Percentiles rank a stretch among this genome's conserved stretches.
Conservation (phyloP, 2,113 vertebrate species). For the Hypanus sabinus region DNA sequence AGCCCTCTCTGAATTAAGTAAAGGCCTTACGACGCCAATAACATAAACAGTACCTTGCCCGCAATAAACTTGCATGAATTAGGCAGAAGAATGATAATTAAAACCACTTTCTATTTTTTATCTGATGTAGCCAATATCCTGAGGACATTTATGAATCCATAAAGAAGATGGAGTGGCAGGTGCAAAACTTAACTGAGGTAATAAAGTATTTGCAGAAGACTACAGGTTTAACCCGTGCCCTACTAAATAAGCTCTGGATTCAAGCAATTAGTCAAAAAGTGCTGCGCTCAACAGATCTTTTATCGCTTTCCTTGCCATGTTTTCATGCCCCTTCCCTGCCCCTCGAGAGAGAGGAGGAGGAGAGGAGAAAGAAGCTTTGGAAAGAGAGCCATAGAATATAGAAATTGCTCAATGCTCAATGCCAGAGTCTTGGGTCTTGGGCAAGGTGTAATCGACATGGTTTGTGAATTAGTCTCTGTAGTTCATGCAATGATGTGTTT, state of each 20-base stretch:
- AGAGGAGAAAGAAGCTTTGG: neutral
- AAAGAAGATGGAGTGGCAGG: neutral
- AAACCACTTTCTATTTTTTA: constrained; percentile 27
- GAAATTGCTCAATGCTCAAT: neutral
- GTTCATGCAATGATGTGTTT: no score
- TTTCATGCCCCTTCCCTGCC: neutral
- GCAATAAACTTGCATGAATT: constrained; percentile 18
- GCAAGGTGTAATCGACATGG: no score
- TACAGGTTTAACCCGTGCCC: neutral
- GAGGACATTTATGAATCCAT: constrained; percentile 17
- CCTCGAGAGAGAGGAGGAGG: neutral
- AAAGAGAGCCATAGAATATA: neutral
- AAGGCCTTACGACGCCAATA: neutral
- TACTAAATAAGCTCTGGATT: neutral
- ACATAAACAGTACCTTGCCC: neutral
- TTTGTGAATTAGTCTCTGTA: no score
- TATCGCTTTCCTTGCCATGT: neutral
- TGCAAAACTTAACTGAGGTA: constrained; percentile 29
- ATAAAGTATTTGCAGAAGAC: constrained; percentile 19
- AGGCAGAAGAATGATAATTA: neutral
- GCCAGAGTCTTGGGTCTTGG: no score
- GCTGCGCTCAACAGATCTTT: neutral
- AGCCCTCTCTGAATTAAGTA: neutral
- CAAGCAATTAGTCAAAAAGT: neutral
- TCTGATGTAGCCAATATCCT: neutral